Evolutionary conservation across 2,113 vertebrate genomes (phyloP).

Genomic region (Monarcha castaneiventris): DNA sequence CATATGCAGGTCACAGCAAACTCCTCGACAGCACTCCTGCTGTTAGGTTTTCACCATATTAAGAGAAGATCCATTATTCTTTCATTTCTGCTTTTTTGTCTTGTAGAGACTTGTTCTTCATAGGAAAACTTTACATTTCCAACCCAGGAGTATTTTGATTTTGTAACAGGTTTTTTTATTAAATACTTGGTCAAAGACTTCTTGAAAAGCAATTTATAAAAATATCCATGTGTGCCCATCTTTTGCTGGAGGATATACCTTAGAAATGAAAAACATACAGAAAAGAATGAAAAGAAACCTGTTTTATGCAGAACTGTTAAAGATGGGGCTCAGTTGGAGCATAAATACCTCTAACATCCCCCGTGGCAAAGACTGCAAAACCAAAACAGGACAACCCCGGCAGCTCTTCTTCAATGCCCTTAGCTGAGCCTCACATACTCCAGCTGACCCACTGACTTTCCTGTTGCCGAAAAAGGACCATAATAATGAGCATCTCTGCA

Average conservation of each 20-base stretch:
- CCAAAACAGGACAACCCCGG: not conserved
- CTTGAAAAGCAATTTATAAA: conserved; percentile 3
- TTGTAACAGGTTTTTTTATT: not conserved
- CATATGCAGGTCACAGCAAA: not conserved
- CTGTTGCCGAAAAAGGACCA: not conserved
- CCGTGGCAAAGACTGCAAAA: not conserved
- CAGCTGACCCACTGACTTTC: conserved; percentile 1
- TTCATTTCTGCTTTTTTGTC: not conserved
- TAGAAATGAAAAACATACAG: conserved; percentile 6
- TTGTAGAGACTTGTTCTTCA: conserved; percentile 23
- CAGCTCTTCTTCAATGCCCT: not conserved
- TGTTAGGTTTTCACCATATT: conserved; percentile 20
- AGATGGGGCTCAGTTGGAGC: not conserved
- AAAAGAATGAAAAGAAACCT: not conserved
- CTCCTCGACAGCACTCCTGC: not conserved
- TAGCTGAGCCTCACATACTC: not conserved
- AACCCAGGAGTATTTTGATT: not conserved
- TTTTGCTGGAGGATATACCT: not conserved
- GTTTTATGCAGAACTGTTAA: not conserved
- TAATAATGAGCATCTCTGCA: not conserved
- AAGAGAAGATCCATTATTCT: conserved; percentile 10
- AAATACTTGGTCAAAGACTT: conserved; percentile 5
- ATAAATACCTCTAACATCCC: not conserved
- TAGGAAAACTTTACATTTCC: not conserved
- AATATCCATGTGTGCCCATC: not conserved